phyloP scores from a whole-genome alignment of 2,797 vertebrate species.

The Synanceia verrucosa region DNA sequence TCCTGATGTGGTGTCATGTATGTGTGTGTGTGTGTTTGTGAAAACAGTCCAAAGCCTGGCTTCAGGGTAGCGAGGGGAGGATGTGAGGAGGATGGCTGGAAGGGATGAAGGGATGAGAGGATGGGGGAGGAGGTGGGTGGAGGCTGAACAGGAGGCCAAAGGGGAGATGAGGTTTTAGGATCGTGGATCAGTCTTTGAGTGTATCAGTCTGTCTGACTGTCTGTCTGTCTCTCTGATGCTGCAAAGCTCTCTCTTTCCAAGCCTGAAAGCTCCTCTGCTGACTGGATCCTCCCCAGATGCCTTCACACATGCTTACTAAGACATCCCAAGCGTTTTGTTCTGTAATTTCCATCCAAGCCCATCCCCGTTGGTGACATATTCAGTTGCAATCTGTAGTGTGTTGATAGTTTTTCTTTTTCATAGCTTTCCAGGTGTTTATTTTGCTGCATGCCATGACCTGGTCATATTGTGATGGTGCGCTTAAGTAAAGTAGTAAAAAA shows the following conservation, averaged over 20 bases:
- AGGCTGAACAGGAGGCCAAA: constrained; percentile 54
- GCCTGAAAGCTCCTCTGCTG: constrained; percentile 57
- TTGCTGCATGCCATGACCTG: not conserved
- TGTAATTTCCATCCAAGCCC: not conserved
- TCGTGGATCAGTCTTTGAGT: constrained; percentile 61
- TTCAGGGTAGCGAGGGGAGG: constrained; percentile 53
- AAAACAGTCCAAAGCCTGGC: constrained; percentile 65
- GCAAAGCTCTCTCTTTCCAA: constrained; percentile 57
- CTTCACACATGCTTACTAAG: constrained; percentile 27
- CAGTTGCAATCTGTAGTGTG: not conserved
- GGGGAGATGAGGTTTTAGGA: constrained; percentile 71
- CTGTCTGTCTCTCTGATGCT: constrained; percentile 34
- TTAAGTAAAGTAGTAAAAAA: not conserved
- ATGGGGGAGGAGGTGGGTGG: constrained; percentile 4
- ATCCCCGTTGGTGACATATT: not conserved
- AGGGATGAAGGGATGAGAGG: constrained; percentile 63
- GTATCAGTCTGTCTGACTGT: constrained; percentile 44
- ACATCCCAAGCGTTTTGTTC: constrained; percentile 9
- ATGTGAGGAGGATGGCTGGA: constrained; percentile 44
- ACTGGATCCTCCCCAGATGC: constrained; percentile 36
- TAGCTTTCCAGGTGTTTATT: not conserved
- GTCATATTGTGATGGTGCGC: no score
- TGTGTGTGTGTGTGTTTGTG: constrained; percentile 26
- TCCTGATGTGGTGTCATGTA: constrained; percentile 38
- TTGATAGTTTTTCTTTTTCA: not conserved